Percentiles rank a stretch among this genome's conserved stretches.
Conservation (phyloP, 2,888 invertebrate genomes). For the Phytoseiulus persimilis region DNA sequence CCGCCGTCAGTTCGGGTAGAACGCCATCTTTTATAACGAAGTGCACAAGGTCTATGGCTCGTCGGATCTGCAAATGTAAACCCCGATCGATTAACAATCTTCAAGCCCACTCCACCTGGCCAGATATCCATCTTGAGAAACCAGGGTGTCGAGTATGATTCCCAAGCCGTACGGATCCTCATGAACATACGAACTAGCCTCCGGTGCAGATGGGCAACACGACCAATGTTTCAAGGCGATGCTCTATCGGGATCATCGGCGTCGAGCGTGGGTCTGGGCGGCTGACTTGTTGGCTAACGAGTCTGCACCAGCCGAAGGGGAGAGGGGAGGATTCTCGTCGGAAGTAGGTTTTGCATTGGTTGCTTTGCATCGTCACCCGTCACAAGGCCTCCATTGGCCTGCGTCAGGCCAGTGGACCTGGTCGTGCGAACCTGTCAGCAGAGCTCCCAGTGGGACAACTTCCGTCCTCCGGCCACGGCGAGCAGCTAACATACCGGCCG, state of each 20-base stretch:
- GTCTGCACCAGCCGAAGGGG: background rate
- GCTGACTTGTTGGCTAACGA: background rate
- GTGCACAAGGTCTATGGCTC: conserved; percentile 93
- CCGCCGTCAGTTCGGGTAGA: conserved; percentile 42
- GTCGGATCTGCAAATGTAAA: conserved; percentile 66
- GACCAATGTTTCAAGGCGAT: background rate
- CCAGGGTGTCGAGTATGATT: no score
- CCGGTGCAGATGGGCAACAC: background rate
- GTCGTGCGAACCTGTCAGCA: background rate
- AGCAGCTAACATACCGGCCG: background rate
- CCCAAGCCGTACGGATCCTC: no score
- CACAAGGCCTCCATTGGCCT: background rate
- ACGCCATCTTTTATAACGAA: conserved; percentile 96
- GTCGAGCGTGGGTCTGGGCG: background rate
- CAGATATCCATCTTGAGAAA: no score
- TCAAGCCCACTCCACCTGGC: no score
- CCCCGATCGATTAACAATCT: no score
- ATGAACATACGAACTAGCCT: background rate
- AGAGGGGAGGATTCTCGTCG: background rate
- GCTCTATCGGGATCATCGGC: background rate
- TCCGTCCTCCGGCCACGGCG: background rate
- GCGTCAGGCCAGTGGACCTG: background rate
- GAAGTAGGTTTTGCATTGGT: background rate
- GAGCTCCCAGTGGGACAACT: background rate
- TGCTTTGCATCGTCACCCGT: background rate